A percentile compares a stretch with the other conserved stretches of the same genome.
These are phyloP conservation scores for Amblyjoppa proteus DNA, from an alignment of 2,888 invertebrate species.

Conservation along the genomic window DNA sequence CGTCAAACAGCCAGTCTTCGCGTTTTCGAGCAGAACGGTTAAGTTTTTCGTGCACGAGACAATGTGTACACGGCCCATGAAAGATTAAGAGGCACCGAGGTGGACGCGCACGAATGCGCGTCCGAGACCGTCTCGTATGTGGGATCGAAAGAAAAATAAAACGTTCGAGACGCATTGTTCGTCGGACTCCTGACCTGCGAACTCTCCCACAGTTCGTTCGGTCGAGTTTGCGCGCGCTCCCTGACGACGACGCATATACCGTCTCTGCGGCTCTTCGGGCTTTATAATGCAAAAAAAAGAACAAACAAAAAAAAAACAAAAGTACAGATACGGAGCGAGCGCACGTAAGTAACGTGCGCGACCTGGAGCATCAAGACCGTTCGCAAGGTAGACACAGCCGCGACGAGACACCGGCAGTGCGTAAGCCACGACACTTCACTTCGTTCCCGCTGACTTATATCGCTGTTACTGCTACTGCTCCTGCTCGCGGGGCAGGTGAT, in stretches of 20 bases:
- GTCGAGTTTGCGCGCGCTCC: slow-evolving; percentile 15
- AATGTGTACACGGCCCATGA: background rate
- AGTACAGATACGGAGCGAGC: background rate
- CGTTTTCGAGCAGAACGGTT: background rate
- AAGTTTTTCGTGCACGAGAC: background rate
- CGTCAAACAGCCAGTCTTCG: background rate
- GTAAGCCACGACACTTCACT: background rate
- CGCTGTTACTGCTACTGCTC: slow-evolving; percentile 13
- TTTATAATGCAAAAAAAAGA: slow-evolving; percentile 19
- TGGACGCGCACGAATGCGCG: slow-evolving; percentile 71
- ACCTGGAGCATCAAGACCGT: slow-evolving; percentile 6
- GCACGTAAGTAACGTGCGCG: slow-evolving; percentile 5
- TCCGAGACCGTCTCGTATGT: slow-evolving; percentile 68
- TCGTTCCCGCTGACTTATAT: slow-evolving; percentile 19
- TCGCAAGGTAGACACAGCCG: slow-evolving; percentile 12
- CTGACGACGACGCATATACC: slow-evolving; percentile 12
- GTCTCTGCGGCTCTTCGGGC: background rate
- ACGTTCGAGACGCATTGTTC: slow-evolving; percentile 78
- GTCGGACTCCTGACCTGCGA: slow-evolving; percentile 81
- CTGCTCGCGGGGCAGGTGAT: slow-evolving; percentile 47
- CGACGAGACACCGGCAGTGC: background rate
- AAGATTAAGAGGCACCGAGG: background rate
- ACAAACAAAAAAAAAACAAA: background rate
- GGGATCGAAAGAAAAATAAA: slow-evolving; percentile 64
- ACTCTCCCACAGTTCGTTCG: slow-evolving; percentile 80